phyloP scores from a whole-genome alignment of 2,888 invertebrate genomes.

The Homarus gammarus region DNA sequence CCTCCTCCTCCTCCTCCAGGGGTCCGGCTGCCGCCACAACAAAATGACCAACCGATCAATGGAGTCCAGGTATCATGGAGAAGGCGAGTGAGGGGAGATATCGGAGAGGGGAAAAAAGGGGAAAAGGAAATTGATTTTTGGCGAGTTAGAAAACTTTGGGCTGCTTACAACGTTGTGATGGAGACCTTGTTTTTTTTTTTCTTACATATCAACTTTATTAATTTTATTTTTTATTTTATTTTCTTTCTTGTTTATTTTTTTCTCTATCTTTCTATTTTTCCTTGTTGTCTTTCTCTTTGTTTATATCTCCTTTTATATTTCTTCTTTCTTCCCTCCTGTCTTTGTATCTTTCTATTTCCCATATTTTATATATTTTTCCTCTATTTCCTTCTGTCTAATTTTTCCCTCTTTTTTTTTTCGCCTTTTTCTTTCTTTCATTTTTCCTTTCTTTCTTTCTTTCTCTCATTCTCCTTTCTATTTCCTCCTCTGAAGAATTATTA shows the following conservation, averaged over 20 bases:
- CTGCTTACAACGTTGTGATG: background rate
- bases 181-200: background rate
- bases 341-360: too few relatives aligned
- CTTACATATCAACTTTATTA: too few relatives aligned
- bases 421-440: background rate
- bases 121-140: conserved; percentile 22
- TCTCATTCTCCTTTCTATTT: background rate
- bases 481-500: too few relatives aligned
- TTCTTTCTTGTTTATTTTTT: background rate
- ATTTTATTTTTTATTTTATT: background rate
- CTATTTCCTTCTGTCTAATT: too few relatives aligned
- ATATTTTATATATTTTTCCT: too few relatives aligned
- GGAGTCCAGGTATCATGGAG: conserved; percentile 57
- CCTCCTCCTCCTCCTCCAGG: background rate
- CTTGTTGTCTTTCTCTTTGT: background rate
- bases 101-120: background rate
- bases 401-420: background rate
- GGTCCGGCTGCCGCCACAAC: conserved; percentile 33
- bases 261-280: background rate
- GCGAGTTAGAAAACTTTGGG: conserved; percentile 34
- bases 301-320: background rate
- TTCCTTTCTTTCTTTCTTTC: conserved; percentile 13
- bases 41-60: conserved; percentile 66
- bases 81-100: conserved; percentile 9
- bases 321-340: too few relatives aligned